Evolutionary conservation across 2,888 invertebrate genomes (phyloP), one percentile per base, ranked within the genome.

Genomic region (Caenorhabditis drosophilae): DNA sequence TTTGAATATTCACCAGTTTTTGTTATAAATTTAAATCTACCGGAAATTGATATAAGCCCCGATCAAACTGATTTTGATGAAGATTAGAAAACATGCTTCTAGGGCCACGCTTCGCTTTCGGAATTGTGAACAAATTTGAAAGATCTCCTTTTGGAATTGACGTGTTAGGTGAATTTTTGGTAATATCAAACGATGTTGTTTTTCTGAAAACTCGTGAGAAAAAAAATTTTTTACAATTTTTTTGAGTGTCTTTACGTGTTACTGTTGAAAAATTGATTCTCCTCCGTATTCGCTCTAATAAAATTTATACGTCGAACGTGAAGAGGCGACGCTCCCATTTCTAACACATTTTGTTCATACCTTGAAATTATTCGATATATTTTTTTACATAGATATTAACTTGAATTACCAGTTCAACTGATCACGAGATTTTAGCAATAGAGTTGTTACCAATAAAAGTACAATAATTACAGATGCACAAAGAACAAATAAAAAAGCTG

Each of bases 21-120:
- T 18, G 18, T 18, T 34, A 18, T 40, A 22, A 45, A 45, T 25
- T 20, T 16, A 11, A 31, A 34, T 31, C 18, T 20, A 72, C 72
- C 48, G 64, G 66, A 34, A 62, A 67, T 25, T 79, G 77, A 59
- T 82, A 82, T 26, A 82, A 63, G 20, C 79, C 79, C 45, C 79
- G 62, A 49, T 82, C 77, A 51, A 82, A 76, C 41, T 83, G 77
- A 36, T 66, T 74, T 40, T 81, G 76, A 36, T 77, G 75, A 2
- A 77, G 60, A 22, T 73, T 78, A 6, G 71, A 58, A 51, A 83
- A 82, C 82, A 82, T 82, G 38, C 79, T 77, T n/a, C 69, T 59
- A 1, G 63, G 58, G 6, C 63, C 61, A 35, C 67, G 62, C 15
- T 70, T 55, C 2, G 67, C 58, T 52, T 67, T 69, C 2, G 81